phyloP scores from a whole-genome alignment of 2,797 vertebrate species.

The Lepus townsendii region DNA sequence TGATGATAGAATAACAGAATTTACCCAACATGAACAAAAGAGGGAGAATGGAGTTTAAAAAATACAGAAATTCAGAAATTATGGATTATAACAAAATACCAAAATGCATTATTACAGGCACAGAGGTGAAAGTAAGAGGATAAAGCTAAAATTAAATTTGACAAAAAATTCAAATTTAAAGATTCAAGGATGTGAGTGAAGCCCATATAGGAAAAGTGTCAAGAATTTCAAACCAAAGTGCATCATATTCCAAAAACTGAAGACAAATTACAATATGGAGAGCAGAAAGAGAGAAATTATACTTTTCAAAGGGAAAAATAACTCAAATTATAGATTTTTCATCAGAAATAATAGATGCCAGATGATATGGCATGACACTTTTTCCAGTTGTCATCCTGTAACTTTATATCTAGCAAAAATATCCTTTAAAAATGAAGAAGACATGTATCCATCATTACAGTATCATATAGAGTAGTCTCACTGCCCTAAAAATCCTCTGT shows the following conservation, averaged over 20 bases:
- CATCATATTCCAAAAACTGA: neutral
- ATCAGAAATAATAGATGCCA: neutral
- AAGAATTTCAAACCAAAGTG: neutral
- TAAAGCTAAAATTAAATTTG: neutral
- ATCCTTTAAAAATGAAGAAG: neutral
- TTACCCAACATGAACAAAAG: neutral
- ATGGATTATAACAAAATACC: neutral
- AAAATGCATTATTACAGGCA: neutral
- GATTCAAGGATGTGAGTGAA: neutral
- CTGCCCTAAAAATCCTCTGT: too few species aligned
- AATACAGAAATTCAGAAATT: neutral
- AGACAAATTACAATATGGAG: neutral
- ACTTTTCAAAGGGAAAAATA: neutral
- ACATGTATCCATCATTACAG: too few species aligned
- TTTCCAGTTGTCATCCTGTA: neutral
- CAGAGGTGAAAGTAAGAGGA: neutral
- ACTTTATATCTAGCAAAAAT: constrained; percentile 11
- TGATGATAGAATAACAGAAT: neutral
- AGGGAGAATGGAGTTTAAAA: neutral
- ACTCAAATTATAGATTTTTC: neutral
- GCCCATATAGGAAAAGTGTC: neutral
- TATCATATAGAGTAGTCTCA: too few species aligned
- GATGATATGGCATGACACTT: neutral
- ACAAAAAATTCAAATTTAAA: neutral
- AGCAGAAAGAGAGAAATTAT: neutral